These are phyloP conservation scores for Lasioglossum marginatum DNA, from an alignment of 2,888 invertebrate species.

Conservation along the genomic window DNA sequence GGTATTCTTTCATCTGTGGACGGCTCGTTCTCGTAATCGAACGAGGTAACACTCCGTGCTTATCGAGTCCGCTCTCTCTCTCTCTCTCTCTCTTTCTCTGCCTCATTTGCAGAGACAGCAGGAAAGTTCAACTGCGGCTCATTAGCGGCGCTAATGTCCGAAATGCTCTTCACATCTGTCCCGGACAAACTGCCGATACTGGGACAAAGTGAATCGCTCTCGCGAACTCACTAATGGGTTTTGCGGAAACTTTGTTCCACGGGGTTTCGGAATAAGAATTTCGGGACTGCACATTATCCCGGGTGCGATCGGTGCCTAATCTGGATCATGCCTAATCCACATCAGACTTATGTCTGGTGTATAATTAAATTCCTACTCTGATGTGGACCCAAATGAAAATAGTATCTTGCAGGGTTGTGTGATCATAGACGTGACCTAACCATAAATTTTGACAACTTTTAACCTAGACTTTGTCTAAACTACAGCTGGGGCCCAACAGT, in stretches of 20 bases:
- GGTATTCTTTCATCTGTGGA: background rate
- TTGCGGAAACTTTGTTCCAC: conserved; percentile 2
- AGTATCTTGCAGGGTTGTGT: no score
- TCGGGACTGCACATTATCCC: background rate
- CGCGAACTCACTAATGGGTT: conserved; percentile 13
- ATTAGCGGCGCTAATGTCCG: conserved; percentile 72
- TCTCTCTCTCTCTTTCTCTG: background rate
- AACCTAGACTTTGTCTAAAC: no score
- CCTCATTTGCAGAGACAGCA: conserved; percentile 70
- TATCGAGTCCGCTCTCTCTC: background rate
- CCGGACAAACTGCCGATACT: conserved; percentile 21
- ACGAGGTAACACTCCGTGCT: background rate
- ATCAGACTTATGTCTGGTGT: background rate
- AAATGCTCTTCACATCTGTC: conserved; percentile 31
- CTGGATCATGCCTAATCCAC: background rate
- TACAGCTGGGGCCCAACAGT: no score
- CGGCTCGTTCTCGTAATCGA: background rate
- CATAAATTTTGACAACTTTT: no score
- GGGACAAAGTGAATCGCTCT: conserved; percentile 15
- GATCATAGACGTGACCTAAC: no score
- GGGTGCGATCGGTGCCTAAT: background rate
- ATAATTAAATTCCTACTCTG: background rate
- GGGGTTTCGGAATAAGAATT: background rate
- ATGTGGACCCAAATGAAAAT: no score
- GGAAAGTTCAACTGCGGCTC: conserved; percentile 72